Percentiles rank a stretch among this genome's conserved stretches.
Evolutionary conservation across 1,140 invertebrate genomes (phyloP).

Genomic region (Polypedilum pembai): DNA sequence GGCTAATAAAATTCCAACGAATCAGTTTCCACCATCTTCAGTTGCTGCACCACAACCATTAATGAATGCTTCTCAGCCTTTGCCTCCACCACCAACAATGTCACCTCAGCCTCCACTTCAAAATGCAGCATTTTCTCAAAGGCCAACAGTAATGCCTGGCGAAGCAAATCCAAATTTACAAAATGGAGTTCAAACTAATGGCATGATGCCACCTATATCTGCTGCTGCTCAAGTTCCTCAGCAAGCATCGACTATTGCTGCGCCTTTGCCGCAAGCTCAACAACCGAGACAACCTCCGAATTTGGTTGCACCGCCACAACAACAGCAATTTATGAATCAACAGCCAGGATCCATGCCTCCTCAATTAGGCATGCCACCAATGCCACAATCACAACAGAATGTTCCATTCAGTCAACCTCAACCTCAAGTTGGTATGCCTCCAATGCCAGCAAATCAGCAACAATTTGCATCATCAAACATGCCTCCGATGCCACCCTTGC

Average conservation of each 20-base stretch:
- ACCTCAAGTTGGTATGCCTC: constrained; percentile 31
- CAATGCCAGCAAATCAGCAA: constrained; percentile 34
- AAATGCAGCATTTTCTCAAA: constrained; percentile 31
- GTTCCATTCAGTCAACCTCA: constrained; percentile 29
- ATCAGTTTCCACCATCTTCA: constrained; percentile 9
- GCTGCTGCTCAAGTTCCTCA: neutral
- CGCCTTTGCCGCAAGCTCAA: constrained; percentile 24
- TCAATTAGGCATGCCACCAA: neutral
- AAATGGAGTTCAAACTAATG: too few relatives aligned
- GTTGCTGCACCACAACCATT: neutral
- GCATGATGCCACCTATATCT: too few relatives aligned
- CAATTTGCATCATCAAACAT: constrained; percentile 34
- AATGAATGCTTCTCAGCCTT: neutral
- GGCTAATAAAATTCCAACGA: neutral
- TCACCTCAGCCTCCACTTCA: constrained; percentile 29
- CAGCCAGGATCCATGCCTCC: constrained; percentile 24
- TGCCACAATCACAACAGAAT: constrained; percentile 40
- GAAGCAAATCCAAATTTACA: too few relatives aligned
- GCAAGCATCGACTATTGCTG: constrained; percentile 15
- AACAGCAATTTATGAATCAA: constrained; percentile 29
- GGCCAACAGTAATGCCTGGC: neutral
- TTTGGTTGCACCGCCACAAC: constrained; percentile 31
- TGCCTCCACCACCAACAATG: neutral
- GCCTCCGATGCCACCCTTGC: constrained; percentile 33
- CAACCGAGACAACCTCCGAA: constrained; percentile 30